Evolutionary conservation across 1,140 invertebrate species (phyloP).

Genomic region (Dendrolimus punctatus): DNA sequence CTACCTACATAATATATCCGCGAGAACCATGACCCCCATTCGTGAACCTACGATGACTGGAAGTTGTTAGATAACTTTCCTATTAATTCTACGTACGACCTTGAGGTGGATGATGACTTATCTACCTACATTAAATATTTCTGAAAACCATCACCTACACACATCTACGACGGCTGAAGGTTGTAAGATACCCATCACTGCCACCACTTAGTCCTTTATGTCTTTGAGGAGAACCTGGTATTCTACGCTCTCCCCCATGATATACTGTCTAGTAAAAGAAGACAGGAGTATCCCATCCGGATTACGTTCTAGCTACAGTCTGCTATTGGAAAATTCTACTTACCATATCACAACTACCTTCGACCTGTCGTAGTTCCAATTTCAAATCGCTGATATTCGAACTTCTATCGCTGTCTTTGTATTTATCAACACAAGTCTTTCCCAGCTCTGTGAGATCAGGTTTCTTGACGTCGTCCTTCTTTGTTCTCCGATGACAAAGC

Average conservation of each 20-base stretch:
- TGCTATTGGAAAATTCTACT: constrained; percentile 12
- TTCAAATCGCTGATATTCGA: constrained; percentile 60
- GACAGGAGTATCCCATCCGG: not conserved
- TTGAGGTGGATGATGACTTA: too few relatives aligned
- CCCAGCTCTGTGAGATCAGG: constrained; percentile 49
- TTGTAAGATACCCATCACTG: too few relatives aligned
- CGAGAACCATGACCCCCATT: too few relatives aligned
- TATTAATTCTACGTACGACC: too few relatives aligned
- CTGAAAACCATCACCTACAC: too few relatives aligned
- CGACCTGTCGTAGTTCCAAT: constrained; percentile 49
- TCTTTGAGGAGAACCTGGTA: too few relatives aligned
- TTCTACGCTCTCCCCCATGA: not conserved
- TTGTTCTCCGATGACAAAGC: constrained; percentile 46
- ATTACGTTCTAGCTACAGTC: not conserved
- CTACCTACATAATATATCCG: too few relatives aligned
- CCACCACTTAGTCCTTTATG: too few relatives aligned
- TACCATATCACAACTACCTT: constrained; percentile 58
- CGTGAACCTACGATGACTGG: too few relatives aligned
- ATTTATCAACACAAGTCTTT: constrained; percentile 40
- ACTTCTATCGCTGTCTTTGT: constrained; percentile 50
- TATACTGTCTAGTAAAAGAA: not conserved
- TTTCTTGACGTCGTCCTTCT: constrained; percentile 46
- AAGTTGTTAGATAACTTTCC: too few relatives aligned
- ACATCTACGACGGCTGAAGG: too few relatives aligned
- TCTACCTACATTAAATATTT: too few relatives aligned